A percentile compares a stretch with the other conserved stretches of the same genome.
phyloP scores from a whole-genome alignment of 1,140 invertebrate species.

The Heliothis subflexa region DNA sequence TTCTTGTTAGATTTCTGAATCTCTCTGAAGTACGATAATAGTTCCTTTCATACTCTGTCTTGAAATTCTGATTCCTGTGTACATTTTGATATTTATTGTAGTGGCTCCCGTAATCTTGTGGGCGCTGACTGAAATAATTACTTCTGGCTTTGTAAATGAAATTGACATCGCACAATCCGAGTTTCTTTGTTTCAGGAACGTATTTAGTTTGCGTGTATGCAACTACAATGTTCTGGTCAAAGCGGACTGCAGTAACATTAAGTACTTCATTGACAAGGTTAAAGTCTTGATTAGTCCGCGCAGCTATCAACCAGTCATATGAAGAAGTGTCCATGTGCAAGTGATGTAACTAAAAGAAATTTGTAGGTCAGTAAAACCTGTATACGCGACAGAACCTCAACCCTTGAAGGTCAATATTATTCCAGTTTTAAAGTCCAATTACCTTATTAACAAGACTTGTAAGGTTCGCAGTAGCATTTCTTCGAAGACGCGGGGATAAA shows the following conservation, averaged over 20 bases:
- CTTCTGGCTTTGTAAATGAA: slow-evolving; percentile 64
- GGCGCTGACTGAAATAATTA: slow-evolving; percentile 21
- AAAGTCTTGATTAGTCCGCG: slow-evolving; percentile 65
- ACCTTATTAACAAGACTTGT: slow-evolving; percentile 66
- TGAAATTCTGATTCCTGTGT: slow-evolving; percentile 44
- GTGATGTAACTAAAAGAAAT: slow-evolving; percentile 63
- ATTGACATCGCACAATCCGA: slow-evolving; percentile 64
- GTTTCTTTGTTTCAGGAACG: slow-evolving; percentile 9
- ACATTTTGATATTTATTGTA: slow-evolving; percentile 20
- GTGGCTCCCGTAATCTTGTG: slow-evolving; percentile 36
- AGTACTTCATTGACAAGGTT: slow-evolving; percentile 65
- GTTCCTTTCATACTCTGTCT: slow-evolving; percentile 63
- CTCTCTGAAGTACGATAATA: slow-evolving; percentile 65
- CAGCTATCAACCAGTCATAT: slow-evolving; percentile 75
- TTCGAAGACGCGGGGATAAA: slow-evolving; percentile 54
- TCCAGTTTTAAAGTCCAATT: slow-evolving; percentile 11
- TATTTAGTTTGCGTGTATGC: slow-evolving; percentile 55
- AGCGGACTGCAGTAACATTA: slow-evolving; percentile 71
- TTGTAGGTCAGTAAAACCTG: no score
- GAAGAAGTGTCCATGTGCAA: slow-evolving; percentile 68
- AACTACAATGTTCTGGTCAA: slow-evolving; percentile 77
- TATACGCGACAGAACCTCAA: no score
- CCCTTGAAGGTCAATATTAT: background rate
- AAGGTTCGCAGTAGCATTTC: slow-evolving; percentile 57
- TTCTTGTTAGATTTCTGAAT: slow-evolving; percentile 67